These are phyloP conservation scores for Narcine bancroftii DNA, from an alignment of 2,113 vertebrate genomes.

Conservation along the genomic window DNA sequence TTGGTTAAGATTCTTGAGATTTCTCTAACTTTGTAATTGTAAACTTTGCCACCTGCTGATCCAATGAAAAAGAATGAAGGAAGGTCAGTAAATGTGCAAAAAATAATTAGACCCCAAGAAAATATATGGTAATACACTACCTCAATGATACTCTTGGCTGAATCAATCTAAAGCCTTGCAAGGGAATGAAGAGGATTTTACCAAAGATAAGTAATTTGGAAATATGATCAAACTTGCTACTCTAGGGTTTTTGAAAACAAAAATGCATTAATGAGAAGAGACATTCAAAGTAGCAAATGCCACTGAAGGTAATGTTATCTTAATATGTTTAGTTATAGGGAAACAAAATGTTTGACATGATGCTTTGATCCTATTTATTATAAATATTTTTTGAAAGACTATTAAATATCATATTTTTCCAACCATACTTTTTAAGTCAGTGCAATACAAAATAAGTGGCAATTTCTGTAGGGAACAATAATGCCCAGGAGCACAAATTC, in stretches of 20 bases:
- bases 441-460: not conserved
- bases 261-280: not conserved
- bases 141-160: not conserved
- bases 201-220: slow-evolving; percentile 1
- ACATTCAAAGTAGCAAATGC: not conserved
- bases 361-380: not conserved
- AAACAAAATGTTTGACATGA: not conserved
- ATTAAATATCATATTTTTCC: not conserved
- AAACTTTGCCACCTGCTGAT: not conserved
- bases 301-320: slow-evolving; percentile 11
- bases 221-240: not conserved
- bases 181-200: slow-evolving; percentile 17
- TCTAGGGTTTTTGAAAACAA: not conserved
- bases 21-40: not conserved
- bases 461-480: not conserved
- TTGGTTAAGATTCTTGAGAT: not conserved
- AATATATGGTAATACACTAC: not conserved
- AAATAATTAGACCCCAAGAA: not conserved
- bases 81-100: not conserved
- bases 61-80: not conserved
- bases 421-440: not conserved
- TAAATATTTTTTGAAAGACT: not conserved
- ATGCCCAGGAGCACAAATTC: not conserved
- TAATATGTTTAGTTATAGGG: not conserved
- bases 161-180: not conserved